Conservation (phyloP, 2,113 vertebrate species). For the Anoura caudifer region DNA sequence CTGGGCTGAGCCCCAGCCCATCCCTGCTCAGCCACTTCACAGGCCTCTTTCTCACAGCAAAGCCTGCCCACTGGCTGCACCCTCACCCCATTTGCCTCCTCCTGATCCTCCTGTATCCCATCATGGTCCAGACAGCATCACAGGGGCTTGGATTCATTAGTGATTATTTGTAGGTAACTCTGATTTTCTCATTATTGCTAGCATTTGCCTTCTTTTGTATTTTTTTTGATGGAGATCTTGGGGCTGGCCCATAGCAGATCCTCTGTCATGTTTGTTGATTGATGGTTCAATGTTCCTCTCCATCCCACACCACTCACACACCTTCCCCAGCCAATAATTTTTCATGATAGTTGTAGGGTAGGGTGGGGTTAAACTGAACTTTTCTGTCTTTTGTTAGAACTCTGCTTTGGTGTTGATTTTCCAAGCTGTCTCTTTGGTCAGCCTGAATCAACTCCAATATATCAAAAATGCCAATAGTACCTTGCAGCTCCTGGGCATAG, state of each 20-base stretch:
- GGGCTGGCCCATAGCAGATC: background rate
- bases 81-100: background rate
- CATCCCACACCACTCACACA: background rate
- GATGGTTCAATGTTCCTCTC: background rate
- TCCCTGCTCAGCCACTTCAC: background rate
- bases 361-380: background rate
- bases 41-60: background rate
- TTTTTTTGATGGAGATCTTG: background rate
- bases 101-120: background rate
- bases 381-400: background rate
- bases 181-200: background rate
- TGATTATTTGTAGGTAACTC: background rate
- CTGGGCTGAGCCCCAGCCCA: background rate
- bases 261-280: background rate
- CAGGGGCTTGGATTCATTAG: background rate
- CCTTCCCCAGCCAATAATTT: background rate
- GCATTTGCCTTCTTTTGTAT: background rate
- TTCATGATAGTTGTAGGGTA: background rate
- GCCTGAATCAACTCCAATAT: background rate
- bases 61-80: background rate
- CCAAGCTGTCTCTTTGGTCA: background rate
- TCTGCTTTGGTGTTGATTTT: slow-evolving; percentile 1
- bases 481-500: background rate
- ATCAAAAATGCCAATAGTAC: slow-evolving; percentile 45
- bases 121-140: background rate